Evolutionary conservation across 2,797 vertebrate species (phyloP), one percentile per base, ranked within the genome.

Genomic region (Pyrocephalus nanus): DNA sequence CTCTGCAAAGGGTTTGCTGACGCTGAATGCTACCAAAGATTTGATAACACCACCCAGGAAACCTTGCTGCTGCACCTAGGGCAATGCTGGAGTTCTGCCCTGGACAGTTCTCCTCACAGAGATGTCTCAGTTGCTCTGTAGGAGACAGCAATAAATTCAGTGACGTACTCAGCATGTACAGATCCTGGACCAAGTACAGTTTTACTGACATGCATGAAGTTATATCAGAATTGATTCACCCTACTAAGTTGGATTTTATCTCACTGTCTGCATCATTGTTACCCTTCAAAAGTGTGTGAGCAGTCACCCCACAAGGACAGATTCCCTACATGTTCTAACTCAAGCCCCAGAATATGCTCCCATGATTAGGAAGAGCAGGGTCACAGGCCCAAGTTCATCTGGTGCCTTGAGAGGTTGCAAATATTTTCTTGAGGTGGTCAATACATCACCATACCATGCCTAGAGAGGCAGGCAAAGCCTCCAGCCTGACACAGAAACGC

Each of bases 41-140:
- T n/a, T 53, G 38, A 50, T 23, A 10, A 16, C 17, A 26, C n/a
- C 36, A 45, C 36, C 30, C 69, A 40, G 54, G 19, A 34, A 60
- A 81, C 64, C 81, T 70, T 76, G 36, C 67, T 3, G 3, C 21
- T 19, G 29, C 8, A 58, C 51, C 60, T 27, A 5, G 23, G 38
- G 30, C 0, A 1, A 34, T 36, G 48, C 27, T 30, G 38, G 11
- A 30, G 38, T 26, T 69, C 74, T 72, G 60, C 18, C 76, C 76
- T 84, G 88, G 66, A 48, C 48, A 75, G 64, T 21, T 78, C 32
- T 55, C 36, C 73, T 60, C 65, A 55, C 48, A 64, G 72, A 81
- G 80, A 71, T 0, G 0, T 42, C 62, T 62, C 4, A 0, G 43
- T 30, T 72, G 27, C 54, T 90, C 43, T 30, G 1, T 0, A 62